Percentiles rank a stretch among this genome's conserved stretches.
phyloP scores from a whole-genome alignment of 2,888 invertebrate genomes.

The Zelleria hepariella region DNA sequence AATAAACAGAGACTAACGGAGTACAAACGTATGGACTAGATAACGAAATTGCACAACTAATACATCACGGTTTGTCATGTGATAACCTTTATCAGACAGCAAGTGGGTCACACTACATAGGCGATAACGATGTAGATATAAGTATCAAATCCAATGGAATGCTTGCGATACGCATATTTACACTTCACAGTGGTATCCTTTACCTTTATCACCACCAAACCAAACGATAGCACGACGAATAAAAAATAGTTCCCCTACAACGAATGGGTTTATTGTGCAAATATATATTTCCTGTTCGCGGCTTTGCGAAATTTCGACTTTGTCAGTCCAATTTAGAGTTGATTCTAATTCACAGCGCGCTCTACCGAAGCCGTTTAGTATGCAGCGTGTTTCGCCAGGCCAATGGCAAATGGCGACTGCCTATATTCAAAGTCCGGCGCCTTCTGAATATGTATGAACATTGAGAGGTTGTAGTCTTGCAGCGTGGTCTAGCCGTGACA shows the following conservation, averaged over 20 bases:
- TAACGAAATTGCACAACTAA: conserved; percentile 52
- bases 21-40: conserved; percentile 30
- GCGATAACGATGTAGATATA: conserved; percentile 21
- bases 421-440: conserved; percentile 31
- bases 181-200: background rate
- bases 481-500: conserved; percentile 60
- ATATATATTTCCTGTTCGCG: background rate
- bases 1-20: conserved; percentile 28
- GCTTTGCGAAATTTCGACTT: conserved; percentile 16
- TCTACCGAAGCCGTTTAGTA: conserved; percentile 51
- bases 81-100: conserved; percentile 49
- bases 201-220: background rate
- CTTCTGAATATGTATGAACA: conserved; percentile 57
- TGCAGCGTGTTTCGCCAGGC: conserved; percentile 52
- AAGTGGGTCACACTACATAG: conserved; percentile 55
- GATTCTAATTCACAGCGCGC: conserved; percentile 41
- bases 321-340: conserved; percentile 14
- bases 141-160: conserved; percentile 6
- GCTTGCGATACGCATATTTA: conserved; percentile 4
- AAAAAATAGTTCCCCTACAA: background rate
- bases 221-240: background rate
- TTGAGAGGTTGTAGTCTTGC: conserved; percentile 31
- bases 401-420: conserved; percentile 39
- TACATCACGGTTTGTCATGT: conserved; percentile 39
- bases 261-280: background rate